Base-by-base conservation (phyloP, 2,888 invertebrate species). In the Mesodorylaimus sp. region DNA sequence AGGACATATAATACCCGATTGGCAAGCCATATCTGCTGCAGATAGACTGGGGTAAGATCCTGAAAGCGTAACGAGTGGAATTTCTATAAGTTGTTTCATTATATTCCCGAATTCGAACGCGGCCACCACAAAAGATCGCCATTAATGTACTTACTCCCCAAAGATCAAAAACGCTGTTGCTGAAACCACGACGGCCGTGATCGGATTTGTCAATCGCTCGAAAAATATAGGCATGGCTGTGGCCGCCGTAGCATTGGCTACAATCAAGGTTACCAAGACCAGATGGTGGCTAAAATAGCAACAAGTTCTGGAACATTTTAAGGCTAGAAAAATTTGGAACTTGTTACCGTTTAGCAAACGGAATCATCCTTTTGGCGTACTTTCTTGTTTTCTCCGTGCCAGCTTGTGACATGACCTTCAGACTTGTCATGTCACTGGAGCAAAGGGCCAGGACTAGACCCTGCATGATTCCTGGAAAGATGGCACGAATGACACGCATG, bases 391-490 rank as follows among this genome's bases (percentile, higher is more conserved):
- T 57, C 1, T 58, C 55, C 3, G 60, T 59, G 1, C 67, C 67
- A 19, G 61, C 65, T 50, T 64, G 63, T 45, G 59, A 59, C 45
- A 68, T 55, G 2, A 66, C 62, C 32, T 60, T 57, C 45, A 68
- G 53, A 16, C 61, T 65, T 54, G 62, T 61, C 24, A 60, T 50
- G 50, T 68, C 67, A 42, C 68, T 55, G 1, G 67, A 65, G 27
- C 68, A 55, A 19, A 68, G 57, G 23, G 67, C 68, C 58, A 68
- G 59, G 3, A 66, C 68, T 27, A 68, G 56, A n/a, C 68, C 68
- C 28, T 66, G 66, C 61, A 68, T 64, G 37, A 68, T 43, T 36
- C 67, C 68, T 67, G 27, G n/a, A n/a, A n/a, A n/a, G n/a, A n/a
- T n/a, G n/a, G n/a, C n/a, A n/a, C n/a, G n/a, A n/a, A n/a, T n/a